A percentile compares a stretch with the other conserved stretches of the same genome.
phyloP scores from a whole-genome alignment of 2,888 invertebrate species.

The Microctonus aethiopoides region DNA sequence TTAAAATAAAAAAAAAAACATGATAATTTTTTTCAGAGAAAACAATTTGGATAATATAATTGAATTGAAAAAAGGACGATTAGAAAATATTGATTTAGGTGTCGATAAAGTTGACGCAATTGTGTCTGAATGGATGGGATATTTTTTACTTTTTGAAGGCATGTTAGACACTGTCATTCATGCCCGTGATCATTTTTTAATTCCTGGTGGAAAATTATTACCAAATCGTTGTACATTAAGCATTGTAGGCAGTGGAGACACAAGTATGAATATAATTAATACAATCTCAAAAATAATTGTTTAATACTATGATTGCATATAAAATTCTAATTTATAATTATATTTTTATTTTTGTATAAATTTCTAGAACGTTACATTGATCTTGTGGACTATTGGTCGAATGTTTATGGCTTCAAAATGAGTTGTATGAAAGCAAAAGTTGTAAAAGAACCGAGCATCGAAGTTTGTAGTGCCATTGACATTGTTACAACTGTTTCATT shows the following conservation, averaged over 20 bases:
- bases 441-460: conserved; percentile 80
- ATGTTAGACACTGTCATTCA: conserved; percentile 95
- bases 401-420: conserved; percentile 96
- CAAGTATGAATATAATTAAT: too few relatives aligned
- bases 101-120: conserved; percentile 88
- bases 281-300: too few relatives aligned
- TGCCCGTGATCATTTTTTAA: conserved; percentile 85
- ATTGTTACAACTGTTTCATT: conserved; percentile 60
- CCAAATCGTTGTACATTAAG: conserved; percentile 88
- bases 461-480: conserved; percentile 67
- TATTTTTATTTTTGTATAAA: conserved; percentile 21
- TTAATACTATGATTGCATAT: not conserved
- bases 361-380: conserved; percentile 75
- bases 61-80: conserved; percentile 82
- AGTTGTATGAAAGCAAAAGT: conserved; percentile 88
- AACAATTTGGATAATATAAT: conserved; percentile 81
- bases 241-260: conserved; percentile 83
- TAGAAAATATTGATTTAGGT: conserved; percentile 85
- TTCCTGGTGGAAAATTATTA: conserved; percentile 79
- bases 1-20: conserved; percentile 12
- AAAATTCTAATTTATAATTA: conserved; percentile 10
- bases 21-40: conserved; percentile 70
- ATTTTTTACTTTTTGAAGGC: conserved; percentile 94
- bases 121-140: conserved; percentile 99
- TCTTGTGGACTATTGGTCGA: conserved; percentile 87